Conservation (phyloP, 2,888 invertebrate species). For the Tetrapedia diversipes region DNA sequence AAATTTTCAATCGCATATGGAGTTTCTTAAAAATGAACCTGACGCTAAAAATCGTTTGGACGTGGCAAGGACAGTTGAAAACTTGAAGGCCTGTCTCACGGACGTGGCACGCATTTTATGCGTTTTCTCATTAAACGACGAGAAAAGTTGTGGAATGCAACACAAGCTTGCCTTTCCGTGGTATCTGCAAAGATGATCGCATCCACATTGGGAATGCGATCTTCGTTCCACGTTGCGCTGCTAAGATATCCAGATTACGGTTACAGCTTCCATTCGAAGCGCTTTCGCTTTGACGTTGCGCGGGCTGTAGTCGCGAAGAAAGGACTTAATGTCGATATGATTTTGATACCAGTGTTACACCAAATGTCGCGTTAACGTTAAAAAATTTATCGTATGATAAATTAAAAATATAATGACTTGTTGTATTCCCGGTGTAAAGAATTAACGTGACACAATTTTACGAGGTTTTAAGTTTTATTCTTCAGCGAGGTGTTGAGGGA, state of each 20-base stretch:
- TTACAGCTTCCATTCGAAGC: background rate
- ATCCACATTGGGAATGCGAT: background rate
- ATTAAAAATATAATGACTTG: too few species aligned
- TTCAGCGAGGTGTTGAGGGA: too few species aligned
- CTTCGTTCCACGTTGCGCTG: background rate
- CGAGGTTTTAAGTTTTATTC: too few species aligned
- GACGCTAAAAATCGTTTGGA: background rate
- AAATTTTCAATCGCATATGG: too few species aligned
- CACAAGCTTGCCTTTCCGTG: background rate
- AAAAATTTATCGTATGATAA: too few species aligned
- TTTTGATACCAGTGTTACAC: too few species aligned
- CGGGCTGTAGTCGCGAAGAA: too few species aligned
- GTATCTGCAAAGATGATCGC: constrained; percentile 11
- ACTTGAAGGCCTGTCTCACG: background rate
- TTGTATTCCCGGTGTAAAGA: too few species aligned
- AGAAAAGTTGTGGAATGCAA: background rate
- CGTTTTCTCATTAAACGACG: background rate
- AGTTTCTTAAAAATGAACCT: too few species aligned
- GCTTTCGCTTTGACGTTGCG: background rate
- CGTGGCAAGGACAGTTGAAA: background rate
- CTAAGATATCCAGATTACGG: constrained; percentile 4
- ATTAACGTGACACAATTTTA: too few species aligned
- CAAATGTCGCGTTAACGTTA: background rate
- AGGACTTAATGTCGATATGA: too few species aligned
- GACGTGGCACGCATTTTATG: constrained; percentile 1